These are phyloP conservation scores for Camarhynchus parvulus DNA, from an alignment of 2,113 vertebrate genomes.

Conservation along the genomic window DNA sequence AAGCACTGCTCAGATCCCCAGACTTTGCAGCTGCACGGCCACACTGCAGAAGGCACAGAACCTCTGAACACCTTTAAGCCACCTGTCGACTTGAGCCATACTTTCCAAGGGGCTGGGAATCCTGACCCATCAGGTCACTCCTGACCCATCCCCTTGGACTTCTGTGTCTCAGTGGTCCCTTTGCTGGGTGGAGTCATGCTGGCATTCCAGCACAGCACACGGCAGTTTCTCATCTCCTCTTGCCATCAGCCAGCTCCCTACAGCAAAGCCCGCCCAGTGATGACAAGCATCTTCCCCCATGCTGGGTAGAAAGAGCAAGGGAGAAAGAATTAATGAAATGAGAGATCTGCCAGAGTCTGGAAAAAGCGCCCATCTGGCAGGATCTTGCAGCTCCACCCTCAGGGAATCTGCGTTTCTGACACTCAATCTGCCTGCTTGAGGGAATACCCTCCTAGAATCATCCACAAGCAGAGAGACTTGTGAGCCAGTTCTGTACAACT, in stretches of 20 bases:
- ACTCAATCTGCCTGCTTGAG: background rate
- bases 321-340: background rate
- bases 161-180: background rate
- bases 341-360: background rate
- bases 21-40: background rate
- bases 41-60: background rate
- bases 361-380: background rate
- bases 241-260: background rate
- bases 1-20: background rate
- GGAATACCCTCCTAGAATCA: background rate
- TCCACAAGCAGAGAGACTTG: background rate
- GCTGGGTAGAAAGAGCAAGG: background rate
- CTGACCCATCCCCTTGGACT: fast-evolving
- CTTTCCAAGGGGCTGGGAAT: background rate
- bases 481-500: background rate
- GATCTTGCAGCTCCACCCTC: background rate
- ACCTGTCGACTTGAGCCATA: background rate
- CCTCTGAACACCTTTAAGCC: background rate
- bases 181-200: background rate
- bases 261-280: background rate
- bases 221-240: background rate
- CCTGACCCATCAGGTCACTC: background rate
- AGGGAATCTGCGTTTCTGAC: background rate
- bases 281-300: background rate
- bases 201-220: background rate